Conservation (phyloP, 2,888 invertebrate species). For the Hymenopus coronatus region DNA sequence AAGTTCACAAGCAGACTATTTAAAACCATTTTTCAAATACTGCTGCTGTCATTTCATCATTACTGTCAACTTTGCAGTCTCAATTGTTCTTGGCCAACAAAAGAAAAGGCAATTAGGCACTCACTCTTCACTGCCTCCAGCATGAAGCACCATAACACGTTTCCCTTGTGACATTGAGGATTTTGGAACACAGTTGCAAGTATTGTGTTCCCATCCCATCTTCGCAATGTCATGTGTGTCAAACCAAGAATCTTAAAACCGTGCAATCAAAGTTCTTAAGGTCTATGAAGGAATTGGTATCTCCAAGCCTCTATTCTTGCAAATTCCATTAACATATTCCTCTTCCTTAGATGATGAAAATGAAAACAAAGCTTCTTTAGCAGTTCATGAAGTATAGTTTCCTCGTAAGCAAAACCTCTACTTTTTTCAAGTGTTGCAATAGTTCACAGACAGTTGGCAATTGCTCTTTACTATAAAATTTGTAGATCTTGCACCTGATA, state of each 20-base stretch:
- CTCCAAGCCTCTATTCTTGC: neutral
- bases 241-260: neutral
- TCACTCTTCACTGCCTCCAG: neutral
- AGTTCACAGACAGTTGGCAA: neutral
- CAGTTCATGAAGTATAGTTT: neutral
- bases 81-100: neutral
- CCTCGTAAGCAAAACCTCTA: neutral
- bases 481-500: no score
- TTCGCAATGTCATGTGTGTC: neutral
- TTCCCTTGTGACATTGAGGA: neutral
- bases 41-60: neutral
- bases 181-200: neutral
- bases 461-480: neutral
- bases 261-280: neutral
- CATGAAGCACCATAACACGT: neutral
- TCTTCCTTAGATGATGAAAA: neutral
- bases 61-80: no score
- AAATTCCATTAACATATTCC: no score
- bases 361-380: neutral
- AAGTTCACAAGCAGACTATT: neutral
- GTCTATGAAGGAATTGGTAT: neutral
- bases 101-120: neutral
- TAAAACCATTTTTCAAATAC: neutral
- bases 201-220: neutral
- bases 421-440: no score